These are phyloP conservation scores for Rhinopomastus cyanomelas DNA, from an alignment of 2,113 vertebrate genomes.

Conservation along the genomic window DNA sequence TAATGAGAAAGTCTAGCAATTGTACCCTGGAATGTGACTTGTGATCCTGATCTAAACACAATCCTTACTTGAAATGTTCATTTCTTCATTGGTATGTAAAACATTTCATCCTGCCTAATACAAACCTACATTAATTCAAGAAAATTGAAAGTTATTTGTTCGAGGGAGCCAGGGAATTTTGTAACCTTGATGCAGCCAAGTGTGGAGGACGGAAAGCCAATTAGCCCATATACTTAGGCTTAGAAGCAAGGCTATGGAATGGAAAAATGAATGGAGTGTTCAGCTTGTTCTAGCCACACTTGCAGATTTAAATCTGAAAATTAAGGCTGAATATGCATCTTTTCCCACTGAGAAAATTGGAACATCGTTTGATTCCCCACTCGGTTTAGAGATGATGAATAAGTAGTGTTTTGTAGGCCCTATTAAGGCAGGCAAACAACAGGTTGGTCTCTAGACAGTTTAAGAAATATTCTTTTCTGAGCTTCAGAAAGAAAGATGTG, in stretches of 20 bases:
- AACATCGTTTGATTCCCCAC: neutral
- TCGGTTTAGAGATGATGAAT: neutral
- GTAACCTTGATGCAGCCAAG: neutral
- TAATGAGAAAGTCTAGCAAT: conserved; percentile 9
- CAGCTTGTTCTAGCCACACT: neutral
- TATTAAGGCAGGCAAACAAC: neutral
- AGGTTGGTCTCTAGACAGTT: neutral
- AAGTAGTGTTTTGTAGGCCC: neutral
- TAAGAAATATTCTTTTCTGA: neutral
- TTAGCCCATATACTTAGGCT: neutral
- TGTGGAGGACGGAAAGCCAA: conserved; percentile 4
- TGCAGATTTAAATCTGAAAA: neutral
- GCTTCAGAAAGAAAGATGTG: neutral
- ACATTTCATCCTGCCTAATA: neutral
- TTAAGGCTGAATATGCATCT: neutral
- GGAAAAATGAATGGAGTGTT: neutral
- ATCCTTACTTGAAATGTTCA: neutral
- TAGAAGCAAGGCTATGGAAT: neutral
- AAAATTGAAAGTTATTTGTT: neutral
- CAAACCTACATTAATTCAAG: conserved; percentile 25
- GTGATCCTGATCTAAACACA: conserved; percentile 18
- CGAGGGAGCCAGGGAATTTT: neutral
- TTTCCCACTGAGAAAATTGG: neutral
- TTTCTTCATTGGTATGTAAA: neutral
- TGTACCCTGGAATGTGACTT: neutral